A percentile compares a stretch with the other conserved stretches of the same genome.
phyloP scores from a whole-genome alignment of 2,113 vertebrate species.

The Holacanthus passer region DNA sequence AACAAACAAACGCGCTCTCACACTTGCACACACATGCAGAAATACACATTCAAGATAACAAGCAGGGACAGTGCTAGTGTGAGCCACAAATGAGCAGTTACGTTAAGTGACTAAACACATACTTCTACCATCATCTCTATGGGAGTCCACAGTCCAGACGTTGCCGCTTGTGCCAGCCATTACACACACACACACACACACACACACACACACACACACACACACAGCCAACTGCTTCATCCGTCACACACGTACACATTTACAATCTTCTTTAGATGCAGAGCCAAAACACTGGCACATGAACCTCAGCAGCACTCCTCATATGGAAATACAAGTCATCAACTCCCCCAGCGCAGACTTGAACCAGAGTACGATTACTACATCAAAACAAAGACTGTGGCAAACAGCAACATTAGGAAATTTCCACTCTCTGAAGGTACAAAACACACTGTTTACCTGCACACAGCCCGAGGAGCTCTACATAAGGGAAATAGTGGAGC shows the following conservation, averaged over 20 bases:
- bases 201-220: slow-evolving; percentile 26
- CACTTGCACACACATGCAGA: slow-evolving; percentile 54
- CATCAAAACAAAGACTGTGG: slow-evolving; percentile 3
- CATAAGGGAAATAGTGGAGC: not conserved
- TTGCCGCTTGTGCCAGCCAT: slow-evolving; percentile 66
- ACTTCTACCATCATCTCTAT: slow-evolving; percentile 79
- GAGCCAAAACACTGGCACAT: slow-evolving; percentile 57
- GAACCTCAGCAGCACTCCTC: slow-evolving; percentile 28
- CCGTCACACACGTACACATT: slow-evolving; percentile 45
- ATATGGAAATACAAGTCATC: slow-evolving; percentile 33
- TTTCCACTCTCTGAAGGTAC: not conserved
- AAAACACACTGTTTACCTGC: not conserved
- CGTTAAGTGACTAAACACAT: slow-evolving; percentile 87
- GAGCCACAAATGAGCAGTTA: slow-evolving; percentile 84
- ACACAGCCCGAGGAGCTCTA: not conserved
- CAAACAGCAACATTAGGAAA: slow-evolving; percentile 6
- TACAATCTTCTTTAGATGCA: slow-evolving; percentile 5
- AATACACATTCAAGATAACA: slow-evolving; percentile 74
- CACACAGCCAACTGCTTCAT: slow-evolving; percentile 48
- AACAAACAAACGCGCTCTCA: slow-evolving; percentile 13
- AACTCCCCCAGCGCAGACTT: not conserved
- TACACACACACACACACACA: slow-evolving; percentile 42
- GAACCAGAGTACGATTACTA: not conserved
- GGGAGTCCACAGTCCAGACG: slow-evolving; percentile 76
- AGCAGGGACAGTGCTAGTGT: slow-evolving; percentile 75